Evolutionary conservation across 2,888 invertebrate species (phyloP).

Genomic region (Margaritifera margaritifera): DNA sequence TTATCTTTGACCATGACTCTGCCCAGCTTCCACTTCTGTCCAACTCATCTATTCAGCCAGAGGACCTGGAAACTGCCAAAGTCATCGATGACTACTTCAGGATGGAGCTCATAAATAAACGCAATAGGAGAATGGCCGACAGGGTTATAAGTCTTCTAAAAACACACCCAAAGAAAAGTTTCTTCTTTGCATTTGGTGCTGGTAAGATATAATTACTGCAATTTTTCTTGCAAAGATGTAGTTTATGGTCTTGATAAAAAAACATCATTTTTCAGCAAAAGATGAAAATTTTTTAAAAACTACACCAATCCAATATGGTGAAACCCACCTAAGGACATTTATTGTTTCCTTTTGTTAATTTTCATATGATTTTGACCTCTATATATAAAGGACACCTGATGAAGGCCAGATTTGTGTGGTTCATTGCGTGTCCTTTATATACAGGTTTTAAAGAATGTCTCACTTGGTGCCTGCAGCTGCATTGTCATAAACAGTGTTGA

Average conservation of each 20-base stretch:
- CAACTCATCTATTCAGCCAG: conserved; percentile 66
- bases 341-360: too few species aligned
- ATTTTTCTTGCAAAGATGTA: not conserved
- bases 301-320: too few species aligned
- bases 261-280: too few species aligned
- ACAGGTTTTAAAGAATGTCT: too few species aligned
- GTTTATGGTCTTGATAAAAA: not conserved
- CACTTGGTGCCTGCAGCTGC: too few species aligned
- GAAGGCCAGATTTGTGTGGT: too few species aligned
- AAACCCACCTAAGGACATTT: too few species aligned
- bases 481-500: too few species aligned
- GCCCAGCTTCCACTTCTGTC: conserved; percentile 67
- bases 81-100: conserved; percentile 75
- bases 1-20: conserved; percentile 72
- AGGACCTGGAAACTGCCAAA: conserved; percentile 60
- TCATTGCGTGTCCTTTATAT: too few species aligned
- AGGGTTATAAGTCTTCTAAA: conserved; percentile 73
- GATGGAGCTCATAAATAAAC: conserved; percentile 75
- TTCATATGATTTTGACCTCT: too few species aligned
- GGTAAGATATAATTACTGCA: conserved; percentile 65
- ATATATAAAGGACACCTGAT: too few species aligned
- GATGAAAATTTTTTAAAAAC: too few species aligned
- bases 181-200: conserved; percentile 77
- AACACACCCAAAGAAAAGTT: conserved; percentile 72
- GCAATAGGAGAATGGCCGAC: conserved; percentile 75